Percentiles rank a stretch among this genome's conserved stretches.
Conservation (phyloP, 2,113 vertebrate genomes). For the Otolemur garnettii region DNA sequence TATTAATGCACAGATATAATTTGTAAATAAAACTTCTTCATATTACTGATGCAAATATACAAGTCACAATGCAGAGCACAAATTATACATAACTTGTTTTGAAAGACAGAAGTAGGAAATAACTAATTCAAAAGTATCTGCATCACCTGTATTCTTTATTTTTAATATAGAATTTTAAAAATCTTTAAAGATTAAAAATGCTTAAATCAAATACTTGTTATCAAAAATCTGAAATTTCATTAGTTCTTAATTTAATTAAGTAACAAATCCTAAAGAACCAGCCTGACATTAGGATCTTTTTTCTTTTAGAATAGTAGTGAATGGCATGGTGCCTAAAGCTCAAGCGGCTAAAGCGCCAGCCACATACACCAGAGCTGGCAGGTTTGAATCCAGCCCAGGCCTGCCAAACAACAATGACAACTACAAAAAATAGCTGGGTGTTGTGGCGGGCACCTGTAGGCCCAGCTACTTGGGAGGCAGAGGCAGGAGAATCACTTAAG, state of each 20-base stretch:
- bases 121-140: background rate
- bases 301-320: conserved; percentile 28
- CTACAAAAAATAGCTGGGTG: no score
- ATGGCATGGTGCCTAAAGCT: no score
- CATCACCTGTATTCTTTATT: background rate
- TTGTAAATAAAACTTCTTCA: background rate
- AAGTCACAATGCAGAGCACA: background rate
- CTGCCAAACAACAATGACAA: no score
- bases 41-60: background rate
- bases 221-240: background rate
- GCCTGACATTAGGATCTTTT: background rate
- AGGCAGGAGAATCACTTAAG: no score
- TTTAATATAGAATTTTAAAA: background rate
- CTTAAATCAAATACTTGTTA: background rate
- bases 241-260: background rate
- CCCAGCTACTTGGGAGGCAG: no score
- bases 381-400: no score
- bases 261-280: background rate
- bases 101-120: background rate
- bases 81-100: background rate
- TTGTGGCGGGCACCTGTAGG: no score
- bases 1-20: background rate
- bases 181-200: conserved; percentile 3
- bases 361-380: no score
- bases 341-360: no score